These are phyloP conservation scores for Trissolcus japonicus DNA, from an alignment of 2,888 invertebrate genomes.

Conservation along the genomic window DNA sequence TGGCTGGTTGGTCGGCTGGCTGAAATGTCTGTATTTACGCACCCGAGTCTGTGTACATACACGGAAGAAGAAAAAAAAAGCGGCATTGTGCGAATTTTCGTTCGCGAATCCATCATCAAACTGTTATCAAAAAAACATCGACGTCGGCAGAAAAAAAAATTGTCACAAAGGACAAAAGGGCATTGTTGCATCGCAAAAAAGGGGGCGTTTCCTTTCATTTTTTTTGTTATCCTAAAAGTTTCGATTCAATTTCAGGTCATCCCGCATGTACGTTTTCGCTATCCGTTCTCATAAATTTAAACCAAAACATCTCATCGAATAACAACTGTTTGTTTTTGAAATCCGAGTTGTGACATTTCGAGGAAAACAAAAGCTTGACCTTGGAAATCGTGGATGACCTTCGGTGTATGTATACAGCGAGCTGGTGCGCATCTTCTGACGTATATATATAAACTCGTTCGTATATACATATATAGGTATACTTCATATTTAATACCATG, in stretches of 20 bases:
- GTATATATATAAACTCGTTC: slow-evolving; percentile 54
- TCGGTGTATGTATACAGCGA: slow-evolving; percentile 38
- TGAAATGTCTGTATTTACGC: slow-evolving; percentile 64
- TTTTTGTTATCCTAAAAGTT: too few species aligned
- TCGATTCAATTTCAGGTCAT: too few species aligned
- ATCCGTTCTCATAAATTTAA: too few species aligned
- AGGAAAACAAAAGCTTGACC: slow-evolving; percentile 2
- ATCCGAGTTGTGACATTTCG: not conserved
- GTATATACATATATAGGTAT: slow-evolving; percentile 55
- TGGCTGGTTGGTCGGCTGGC: slow-evolving; percentile 69
- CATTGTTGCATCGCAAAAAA: too few species aligned
- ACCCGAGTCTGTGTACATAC: slow-evolving; percentile 44
- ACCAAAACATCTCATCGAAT: too few species aligned
- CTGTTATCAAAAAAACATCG: slow-evolving; percentile 21
- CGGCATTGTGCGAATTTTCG: slow-evolving; percentile 26
- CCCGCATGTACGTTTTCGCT: too few species aligned
- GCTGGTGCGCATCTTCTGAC: slow-evolving; percentile 54
- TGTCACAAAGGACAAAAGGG: not conserved
- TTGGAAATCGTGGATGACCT: slow-evolving; percentile 16
- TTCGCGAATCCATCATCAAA: slow-evolving; percentile 17
- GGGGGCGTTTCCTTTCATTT: too few species aligned
- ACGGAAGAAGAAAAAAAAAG: slow-evolving; percentile 33
- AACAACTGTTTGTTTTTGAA: too few species aligned
- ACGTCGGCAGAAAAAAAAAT: not conserved
- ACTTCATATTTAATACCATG: slow-evolving; percentile 48